Conservation (phyloP, 1,140 invertebrate species). For the Bombus sylvicola region DNA sequence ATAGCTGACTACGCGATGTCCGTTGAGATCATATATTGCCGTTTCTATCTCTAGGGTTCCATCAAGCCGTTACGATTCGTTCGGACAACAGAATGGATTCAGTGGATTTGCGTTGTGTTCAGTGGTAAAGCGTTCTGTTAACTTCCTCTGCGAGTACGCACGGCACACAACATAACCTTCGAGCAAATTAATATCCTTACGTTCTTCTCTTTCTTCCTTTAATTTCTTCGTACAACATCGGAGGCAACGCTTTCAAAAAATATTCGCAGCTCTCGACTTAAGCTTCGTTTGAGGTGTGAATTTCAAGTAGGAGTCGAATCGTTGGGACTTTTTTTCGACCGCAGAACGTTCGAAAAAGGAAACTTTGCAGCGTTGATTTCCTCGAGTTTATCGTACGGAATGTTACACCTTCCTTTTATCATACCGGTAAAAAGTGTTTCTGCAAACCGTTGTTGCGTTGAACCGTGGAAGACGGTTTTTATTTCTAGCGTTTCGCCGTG, state of each 20-base stretch:
- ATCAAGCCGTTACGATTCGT: constrained; percentile 6
- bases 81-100: not conserved
- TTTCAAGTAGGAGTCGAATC: not conserved
- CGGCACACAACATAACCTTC: not conserved
- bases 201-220: no score
- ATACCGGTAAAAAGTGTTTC: not conserved
- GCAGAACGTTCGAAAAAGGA: not conserved
- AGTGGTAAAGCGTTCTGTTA: not conserved
- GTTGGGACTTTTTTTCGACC: not conserved
- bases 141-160: not conserved
- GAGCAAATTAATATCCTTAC: not conserved
- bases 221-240: not conserved
- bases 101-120: not conserved
- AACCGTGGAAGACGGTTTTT: constrained; percentile 12
- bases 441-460: constrained; percentile 2
- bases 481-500: not conserved
- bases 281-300: no score
- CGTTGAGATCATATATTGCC: constrained; percentile 25
- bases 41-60: constrained; percentile 14
- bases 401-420: constrained; percentile 6
- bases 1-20: constrained; percentile 10
- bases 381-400: constrained; percentile 4
- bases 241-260: no score
- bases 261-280: not conserved
- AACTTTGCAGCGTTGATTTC: not conserved